Conservation (phyloP, 2,113 vertebrate species). For the Melospiza georgiana region DNA sequence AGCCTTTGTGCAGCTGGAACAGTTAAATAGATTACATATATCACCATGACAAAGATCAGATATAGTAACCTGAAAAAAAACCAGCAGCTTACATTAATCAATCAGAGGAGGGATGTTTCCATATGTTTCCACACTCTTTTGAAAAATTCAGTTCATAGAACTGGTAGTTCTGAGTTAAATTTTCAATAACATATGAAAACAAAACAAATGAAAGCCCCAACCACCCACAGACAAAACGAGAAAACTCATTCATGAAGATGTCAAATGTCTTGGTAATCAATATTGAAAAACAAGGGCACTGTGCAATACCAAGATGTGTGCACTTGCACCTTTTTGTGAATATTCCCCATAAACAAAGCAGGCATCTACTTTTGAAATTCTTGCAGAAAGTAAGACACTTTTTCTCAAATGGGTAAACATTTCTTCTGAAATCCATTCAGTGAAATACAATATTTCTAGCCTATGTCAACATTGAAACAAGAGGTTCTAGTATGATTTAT, state of each 20-base stretch:
- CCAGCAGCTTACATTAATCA: not conserved
- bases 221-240: not conserved
- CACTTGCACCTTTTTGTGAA: not conserved
- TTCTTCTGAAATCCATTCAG: not conserved
- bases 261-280: not conserved
- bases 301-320: not conserved
- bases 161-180: not conserved
- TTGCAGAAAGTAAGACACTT: not conserved
- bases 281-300: rapidly evolving
- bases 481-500: not conserved
- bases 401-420: not conserved
- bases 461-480: not conserved
- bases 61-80: not conserved
- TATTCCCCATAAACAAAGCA: not conserved
- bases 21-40: not conserved
- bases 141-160: not conserved
- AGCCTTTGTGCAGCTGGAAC: not conserved
- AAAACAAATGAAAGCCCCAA: not conserved
- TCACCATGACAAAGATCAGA: slow-evolving; percentile 4
- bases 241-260: not conserved
- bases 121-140: not conserved
- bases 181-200: not conserved
- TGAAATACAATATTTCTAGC: not conserved
- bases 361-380: not conserved
- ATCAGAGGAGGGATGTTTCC: not conserved